phyloP scores from a whole-genome alignment of 2,113 vertebrate species.

The Alosa alosa region DNA sequence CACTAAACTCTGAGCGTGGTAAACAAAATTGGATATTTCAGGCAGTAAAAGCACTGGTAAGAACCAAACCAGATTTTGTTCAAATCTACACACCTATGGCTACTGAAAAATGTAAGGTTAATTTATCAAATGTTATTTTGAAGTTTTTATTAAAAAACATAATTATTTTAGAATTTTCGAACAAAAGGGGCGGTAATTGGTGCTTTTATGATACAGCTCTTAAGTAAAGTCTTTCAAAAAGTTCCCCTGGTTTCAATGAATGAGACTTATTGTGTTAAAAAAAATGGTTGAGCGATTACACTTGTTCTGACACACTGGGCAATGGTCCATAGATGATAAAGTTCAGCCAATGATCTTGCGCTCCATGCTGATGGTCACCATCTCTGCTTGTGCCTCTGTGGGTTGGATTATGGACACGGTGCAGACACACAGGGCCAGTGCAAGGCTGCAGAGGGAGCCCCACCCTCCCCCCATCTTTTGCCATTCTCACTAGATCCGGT shows the following conservation, averaged over 20 bases:
- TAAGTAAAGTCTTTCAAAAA: neutral
- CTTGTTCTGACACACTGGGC: neutral
- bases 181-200: too few species aligned
- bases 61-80: too few species aligned
- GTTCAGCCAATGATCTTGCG: neutral
- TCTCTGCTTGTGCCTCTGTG: conserved; percentile 33
- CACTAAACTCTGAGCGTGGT: too few species aligned
- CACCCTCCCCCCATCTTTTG: conserved; percentile 59
- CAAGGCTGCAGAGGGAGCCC: conserved; percentile 51
- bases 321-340: neutral
- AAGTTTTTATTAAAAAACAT: too few species aligned
- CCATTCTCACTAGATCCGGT: conserved; percentile 38
- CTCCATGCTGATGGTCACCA: neutral
- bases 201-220: neutral
- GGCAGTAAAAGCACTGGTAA: too few species aligned
- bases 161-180: too few species aligned
- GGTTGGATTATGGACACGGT: neutral
- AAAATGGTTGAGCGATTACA: neutral
- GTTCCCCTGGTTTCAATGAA: neutral
- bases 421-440: conserved; percentile 59
- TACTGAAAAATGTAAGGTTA: too few species aligned
- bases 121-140: too few species aligned
- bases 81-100: too few species aligned
- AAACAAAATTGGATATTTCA: too few species aligned
- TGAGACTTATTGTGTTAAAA: neutral